phyloP scores from a whole-genome alignment of 2,888 invertebrate genomes.

The Hesperia comma region DNA sequence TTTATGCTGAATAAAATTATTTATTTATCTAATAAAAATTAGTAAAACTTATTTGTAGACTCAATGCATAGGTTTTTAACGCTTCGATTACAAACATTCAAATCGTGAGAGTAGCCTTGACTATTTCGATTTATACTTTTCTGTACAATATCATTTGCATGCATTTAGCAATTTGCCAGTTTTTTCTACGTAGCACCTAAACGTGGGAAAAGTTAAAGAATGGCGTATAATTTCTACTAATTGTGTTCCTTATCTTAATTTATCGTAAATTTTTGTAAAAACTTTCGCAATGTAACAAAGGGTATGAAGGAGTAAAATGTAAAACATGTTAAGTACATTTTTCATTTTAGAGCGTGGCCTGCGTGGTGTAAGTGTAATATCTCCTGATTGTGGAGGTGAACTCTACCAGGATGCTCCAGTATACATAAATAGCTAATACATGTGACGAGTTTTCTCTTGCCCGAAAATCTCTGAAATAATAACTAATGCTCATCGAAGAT shows the following conservation, averaged over 20 bases:
- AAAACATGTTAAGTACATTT: too few species aligned
- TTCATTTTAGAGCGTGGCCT: too few species aligned
- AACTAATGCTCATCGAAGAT: too few species aligned
- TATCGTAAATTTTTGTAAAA: constrained; percentile 12
- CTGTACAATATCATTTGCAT: constrained; percentile 45
- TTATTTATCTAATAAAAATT: too few species aligned
- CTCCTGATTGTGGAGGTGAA: too few species aligned
- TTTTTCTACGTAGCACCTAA: constrained; percentile 19
- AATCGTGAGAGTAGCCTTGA: constrained; percentile 48
- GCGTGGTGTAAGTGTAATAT: too few species aligned
- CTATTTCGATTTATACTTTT: constrained; percentile 44
- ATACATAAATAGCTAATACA: too few species aligned
- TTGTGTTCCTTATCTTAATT: constrained; percentile 27
- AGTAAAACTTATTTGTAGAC: not conserved
- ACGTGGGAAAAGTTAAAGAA: constrained; percentile 31
- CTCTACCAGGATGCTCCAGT: too few species aligned
- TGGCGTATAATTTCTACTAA: constrained; percentile 29
- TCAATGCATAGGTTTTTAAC: not conserved
- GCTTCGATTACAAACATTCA: constrained; percentile 16
- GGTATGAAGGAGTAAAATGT: not conserved
- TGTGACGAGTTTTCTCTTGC: too few species aligned
- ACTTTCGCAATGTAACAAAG: not conserved
- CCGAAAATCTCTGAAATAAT: too few species aligned
- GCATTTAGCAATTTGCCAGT: constrained; percentile 37
- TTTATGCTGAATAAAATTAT: too few species aligned